Evolutionary conservation across 2,888 invertebrate species (phyloP), one percentile per base, ranked within the genome.

Genomic region (Meiosimyza platycephala): DNA sequence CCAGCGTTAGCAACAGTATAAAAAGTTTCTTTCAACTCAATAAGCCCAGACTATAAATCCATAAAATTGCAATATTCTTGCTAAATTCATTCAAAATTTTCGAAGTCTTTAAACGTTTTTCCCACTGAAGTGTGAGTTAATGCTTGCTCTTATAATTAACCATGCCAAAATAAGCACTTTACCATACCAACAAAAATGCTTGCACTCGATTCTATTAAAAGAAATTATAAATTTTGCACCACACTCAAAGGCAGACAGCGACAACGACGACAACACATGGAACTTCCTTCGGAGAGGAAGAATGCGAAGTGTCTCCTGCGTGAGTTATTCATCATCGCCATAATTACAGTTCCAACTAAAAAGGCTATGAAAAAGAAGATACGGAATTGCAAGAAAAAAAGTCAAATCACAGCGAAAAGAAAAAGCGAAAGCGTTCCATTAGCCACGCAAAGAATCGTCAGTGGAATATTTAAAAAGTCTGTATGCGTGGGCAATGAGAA

Each of bases 291-390:
- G 9, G 40, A 54, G 48, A 54, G 57, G 59, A 60, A 22, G 40
- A 16, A 69, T 55, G 64, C 50, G 59, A 62, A 50, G 66, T 74
- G 72, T 51, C 70, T 67, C 72, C 77, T 77, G 77, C 79, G 78
- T 78, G 40, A 81, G 82, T 83, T 82, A 82, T 84, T 83, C 84
- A 82, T 83, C 82, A 83, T 84, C 79, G 79, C 80, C 82, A 79
- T 82, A 82, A 82, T 82, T 82, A 84, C 79, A 82, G 80, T 80
- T 79, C 76, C 51, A 16, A 47, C 55, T 18, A 70, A 64, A 72
- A 73, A 72, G 64, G 48, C 65, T 66, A 69, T 13, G 12, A 57
- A 51, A 73, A 73, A 65, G 33, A 28, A 54, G 72, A 64, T 57
- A 73, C 64, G 54, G 68, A 59, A 40, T 40, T 40, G 40, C 40